Percentiles rank a stretch among this genome's conserved stretches.
phyloP scores from a whole-genome alignment of 2,797 vertebrate species.

The Gila robusta region DNA sequence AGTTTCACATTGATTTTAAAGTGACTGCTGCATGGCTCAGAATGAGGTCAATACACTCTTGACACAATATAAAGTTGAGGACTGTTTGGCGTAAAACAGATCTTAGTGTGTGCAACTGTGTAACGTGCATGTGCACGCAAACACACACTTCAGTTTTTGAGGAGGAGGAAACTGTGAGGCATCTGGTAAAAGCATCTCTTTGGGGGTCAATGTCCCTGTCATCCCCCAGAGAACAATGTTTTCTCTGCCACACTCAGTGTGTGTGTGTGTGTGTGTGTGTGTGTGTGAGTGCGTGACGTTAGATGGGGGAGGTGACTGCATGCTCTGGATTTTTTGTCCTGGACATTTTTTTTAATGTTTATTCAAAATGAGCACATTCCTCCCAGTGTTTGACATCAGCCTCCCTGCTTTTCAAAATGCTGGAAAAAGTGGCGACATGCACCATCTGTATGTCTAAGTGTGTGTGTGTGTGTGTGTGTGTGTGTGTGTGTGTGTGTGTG shows the following conservation, averaged over 20 bases:
- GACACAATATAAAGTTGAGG: slow-evolving; percentile 19
- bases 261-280: slow-evolving; percentile 44
- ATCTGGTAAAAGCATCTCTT: slow-evolving; percentile 90
- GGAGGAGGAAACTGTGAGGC: slow-evolving; percentile 73
- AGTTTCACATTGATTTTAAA: not conserved
- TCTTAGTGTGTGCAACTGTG: slow-evolving; percentile 57
- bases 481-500: slow-evolving; percentile 19
- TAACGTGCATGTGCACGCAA: slow-evolving; percentile 46
- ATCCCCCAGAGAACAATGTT: slow-evolving; percentile 62
- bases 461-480: slow-evolving; percentile 11
- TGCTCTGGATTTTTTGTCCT: slow-evolving; percentile 67
- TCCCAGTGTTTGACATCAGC: slow-evolving; percentile 76
- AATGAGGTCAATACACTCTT: slow-evolving; percentile 14
- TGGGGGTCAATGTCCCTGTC: slow-evolving; percentile 73
- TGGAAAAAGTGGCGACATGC: slow-evolving; percentile 71
- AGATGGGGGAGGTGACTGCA: slow-evolving; percentile 61
- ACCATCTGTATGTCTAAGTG: slow-evolving; percentile 60
- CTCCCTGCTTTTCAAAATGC: slow-evolving; percentile 74
- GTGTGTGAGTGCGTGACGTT: slow-evolving; percentile 4
- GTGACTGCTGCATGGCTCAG: not conserved
- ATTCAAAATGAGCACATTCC: slow-evolving; percentile 83
- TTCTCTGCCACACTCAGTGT: slow-evolving; percentile 58
- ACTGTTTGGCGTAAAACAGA: slow-evolving; percentile 54
- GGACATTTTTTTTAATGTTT: slow-evolving; percentile 65
- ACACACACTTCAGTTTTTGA: slow-evolving; percentile 45